Percentiles rank a stretch among this genome's conserved stretches.
phyloP scores from a whole-genome alignment of 2,888 invertebrate genomes.

The Eledona agricola region DNA sequence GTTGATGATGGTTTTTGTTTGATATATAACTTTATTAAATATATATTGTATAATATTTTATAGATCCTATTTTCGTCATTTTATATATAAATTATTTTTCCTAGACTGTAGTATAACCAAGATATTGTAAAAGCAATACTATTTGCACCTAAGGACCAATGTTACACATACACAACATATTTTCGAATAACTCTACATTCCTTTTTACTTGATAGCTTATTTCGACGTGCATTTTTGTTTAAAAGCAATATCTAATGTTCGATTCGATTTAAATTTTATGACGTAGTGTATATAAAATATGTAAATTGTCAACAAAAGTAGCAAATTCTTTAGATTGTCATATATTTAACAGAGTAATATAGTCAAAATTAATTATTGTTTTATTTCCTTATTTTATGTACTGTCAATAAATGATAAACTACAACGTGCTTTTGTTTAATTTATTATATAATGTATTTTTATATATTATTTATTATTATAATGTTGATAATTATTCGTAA shows the following conservation, averaged over 20 bases:
- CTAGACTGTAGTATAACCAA: constrained; percentile 42
- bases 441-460: neutral
- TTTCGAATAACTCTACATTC: constrained; percentile 33
- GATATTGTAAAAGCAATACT: constrained; percentile 54
- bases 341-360: constrained; percentile 45
- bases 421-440: constrained; percentile 9
- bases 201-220: constrained; percentile 10
- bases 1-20: constrained; percentile 45
- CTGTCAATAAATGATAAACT: constrained; percentile 49
- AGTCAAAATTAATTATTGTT: constrained; percentile 50
- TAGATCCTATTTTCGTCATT: constrained; percentile 55
- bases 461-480: no score
- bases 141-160: constrained; percentile 56
- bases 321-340: constrained; percentile 41
- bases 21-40: constrained; percentile 46
- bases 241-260: constrained; percentile 46
- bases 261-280: constrained; percentile 45
- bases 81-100: constrained; percentile 48
- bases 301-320: constrained; percentile 46
- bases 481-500: no score
- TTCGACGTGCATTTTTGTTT: constrained; percentile 12
- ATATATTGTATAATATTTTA: constrained; percentile 49
- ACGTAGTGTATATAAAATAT: constrained; percentile 53
- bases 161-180: constrained; percentile 40
- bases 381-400: constrained; percentile 54